Conservation (phyloP, 2,797 vertebrate genomes). For the Chaenodraco wilsoni region DNA sequence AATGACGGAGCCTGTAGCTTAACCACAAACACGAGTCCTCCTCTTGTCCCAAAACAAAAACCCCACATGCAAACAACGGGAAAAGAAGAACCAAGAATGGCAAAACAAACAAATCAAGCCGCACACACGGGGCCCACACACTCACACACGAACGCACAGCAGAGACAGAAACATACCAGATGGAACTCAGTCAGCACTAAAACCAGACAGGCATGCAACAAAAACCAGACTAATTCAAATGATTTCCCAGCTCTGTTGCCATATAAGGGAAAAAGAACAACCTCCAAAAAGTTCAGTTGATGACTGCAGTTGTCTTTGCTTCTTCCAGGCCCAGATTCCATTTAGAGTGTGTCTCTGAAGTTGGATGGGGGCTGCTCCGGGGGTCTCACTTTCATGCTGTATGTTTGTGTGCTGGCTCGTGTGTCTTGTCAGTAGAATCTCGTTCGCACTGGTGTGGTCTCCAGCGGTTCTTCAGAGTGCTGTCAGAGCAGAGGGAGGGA, state of each 20-base stretch:
- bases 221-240: constrained; percentile 85
- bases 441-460: constrained; percentile 52
- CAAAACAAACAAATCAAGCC: constrained; percentile 72
- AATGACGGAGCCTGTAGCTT: constrained; percentile 56
- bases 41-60: constrained; percentile 70
- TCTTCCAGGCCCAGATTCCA: constrained; percentile 68
- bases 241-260: constrained; percentile 81
- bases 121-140: constrained; percentile 45
- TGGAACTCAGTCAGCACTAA: constrained; percentile 74
- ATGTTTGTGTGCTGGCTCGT: constrained; percentile 47
- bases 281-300: constrained; percentile 78
- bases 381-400: constrained; percentile 62
- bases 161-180: constrained; percentile 66
- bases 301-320: constrained; percentile 73
- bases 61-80: constrained; percentile 71
- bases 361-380: constrained; percentile 55
- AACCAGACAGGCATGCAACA: constrained; percentile 78
- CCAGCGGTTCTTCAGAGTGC: constrained; percentile 58
- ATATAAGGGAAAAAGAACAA: constrained; percentile 83
- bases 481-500: constrained; percentile 71
- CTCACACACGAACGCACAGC: constrained; percentile 50
- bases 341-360: constrained; percentile 45
- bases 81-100: constrained; percentile 62
- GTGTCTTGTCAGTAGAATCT: constrained; percentile 63
- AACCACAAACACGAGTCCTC: constrained; percentile 73